Conservation (phyloP, 2,113 vertebrate species). For the Periophthalmodon schlosseri region DNA sequence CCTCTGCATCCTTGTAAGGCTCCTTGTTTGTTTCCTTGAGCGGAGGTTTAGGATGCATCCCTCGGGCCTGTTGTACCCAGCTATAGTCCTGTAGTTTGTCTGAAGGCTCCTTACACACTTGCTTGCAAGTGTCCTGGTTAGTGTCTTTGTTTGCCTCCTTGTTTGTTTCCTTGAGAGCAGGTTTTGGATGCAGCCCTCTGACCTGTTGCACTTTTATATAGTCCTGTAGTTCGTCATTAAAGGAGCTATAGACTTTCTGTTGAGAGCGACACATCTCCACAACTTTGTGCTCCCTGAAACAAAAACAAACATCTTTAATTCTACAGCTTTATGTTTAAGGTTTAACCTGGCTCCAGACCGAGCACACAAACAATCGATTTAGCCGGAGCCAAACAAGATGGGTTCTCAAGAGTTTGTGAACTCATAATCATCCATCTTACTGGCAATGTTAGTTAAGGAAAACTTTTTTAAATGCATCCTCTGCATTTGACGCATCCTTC, state of each 20-base stretch:
- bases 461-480: no score
- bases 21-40: neutral
- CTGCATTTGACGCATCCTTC: no score
- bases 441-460: no score
- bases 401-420: no score
- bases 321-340: no score
- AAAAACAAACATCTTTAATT: neutral
- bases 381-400: no score
- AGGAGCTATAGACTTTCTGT: constrained; percentile 78
- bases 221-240: constrained; percentile 83
- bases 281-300: constrained; percentile 78
- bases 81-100: neutral
- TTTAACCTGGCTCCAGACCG: no score
- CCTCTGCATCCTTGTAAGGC: neutral
- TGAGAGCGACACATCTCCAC: constrained; percentile 75
- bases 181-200: constrained; percentile 49
- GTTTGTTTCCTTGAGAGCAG: neutral
- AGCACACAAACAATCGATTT: no score
- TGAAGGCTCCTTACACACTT: no score
- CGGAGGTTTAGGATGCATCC: neutral
- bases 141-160: constrained; percentile 51
- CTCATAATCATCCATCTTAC: no score
- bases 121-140: constrained; percentile 26
- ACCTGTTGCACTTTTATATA: constrained; percentile 83
- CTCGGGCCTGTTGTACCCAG: no score